phyloP scores from a whole-genome alignment of 2,113 vertebrate species.

The Chionodraco myersi region DNA sequence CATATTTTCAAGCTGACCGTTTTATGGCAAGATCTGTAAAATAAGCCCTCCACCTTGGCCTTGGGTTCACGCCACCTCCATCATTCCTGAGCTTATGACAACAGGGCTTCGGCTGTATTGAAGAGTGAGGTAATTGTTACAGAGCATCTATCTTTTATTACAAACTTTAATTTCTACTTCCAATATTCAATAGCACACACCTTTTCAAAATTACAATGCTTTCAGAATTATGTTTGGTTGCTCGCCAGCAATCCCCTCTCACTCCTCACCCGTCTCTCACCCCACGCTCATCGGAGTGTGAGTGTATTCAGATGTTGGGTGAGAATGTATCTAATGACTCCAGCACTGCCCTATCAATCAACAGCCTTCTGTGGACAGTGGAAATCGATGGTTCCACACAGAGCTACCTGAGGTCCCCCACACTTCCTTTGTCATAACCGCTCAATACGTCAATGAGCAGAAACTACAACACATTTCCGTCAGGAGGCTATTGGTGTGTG shows the following conservation, averaged over 20 bases:
- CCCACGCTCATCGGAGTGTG: conserved; percentile 10
- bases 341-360: conserved; percentile 74
- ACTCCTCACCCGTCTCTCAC: not conserved
- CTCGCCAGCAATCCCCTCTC: conserved; percentile 11
- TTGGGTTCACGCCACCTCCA: conserved; percentile 58
- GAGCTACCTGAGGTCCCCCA: conserved; percentile 80
- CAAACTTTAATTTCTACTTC: not conserved
- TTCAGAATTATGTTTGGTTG: not conserved
- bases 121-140: not conserved
- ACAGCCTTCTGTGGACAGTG: conserved; percentile 71
- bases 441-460: conserved; percentile 80
- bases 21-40: conserved; percentile 82
- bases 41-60: conserved; percentile 69
- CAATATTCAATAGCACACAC: conserved; percentile 1
- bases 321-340: conserved; percentile 75
- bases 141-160: conserved; percentile 42
- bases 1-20: conserved; percentile 84
- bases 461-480: conserved; percentile 73
- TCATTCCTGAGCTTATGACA: conserved; percentile 75
- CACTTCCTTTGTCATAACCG: conserved; percentile 82
- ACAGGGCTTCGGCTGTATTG: conserved; percentile 23
- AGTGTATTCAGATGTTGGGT: conserved; percentile 53
- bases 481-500: conserved; percentile 57
- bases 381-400: conserved; percentile 80
- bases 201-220: not conserved